These are phyloP conservation scores for Acanthacorydalis orientalis DNA, from an alignment of 2,888 invertebrate species.

Conservation along the genomic window DNA sequence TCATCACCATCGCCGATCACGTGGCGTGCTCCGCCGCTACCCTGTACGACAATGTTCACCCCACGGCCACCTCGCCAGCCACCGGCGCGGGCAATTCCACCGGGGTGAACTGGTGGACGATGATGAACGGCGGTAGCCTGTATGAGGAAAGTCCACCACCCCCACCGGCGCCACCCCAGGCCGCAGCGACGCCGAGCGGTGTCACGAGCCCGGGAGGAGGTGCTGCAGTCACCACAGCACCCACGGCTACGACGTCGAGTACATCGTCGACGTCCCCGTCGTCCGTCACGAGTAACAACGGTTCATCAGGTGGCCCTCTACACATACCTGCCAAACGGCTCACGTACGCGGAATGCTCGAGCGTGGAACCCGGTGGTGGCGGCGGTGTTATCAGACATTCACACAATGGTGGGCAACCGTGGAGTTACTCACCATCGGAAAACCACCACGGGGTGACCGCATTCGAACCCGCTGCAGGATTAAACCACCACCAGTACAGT, in stretches of 20 bases:
- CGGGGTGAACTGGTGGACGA: conserved; percentile 73
- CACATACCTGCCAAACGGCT: conserved; percentile 80
- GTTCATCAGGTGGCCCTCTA: conserved; percentile 55
- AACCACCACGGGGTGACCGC: conserved; percentile 31
- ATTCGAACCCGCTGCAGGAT: conserved; percentile 40
- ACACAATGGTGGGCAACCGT: conserved; percentile 38
- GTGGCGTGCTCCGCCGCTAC: conserved; percentile 66
- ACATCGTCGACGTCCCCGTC: conserved; percentile 45
- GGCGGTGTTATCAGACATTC: conserved; percentile 67
- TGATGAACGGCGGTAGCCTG: conserved; percentile 70
- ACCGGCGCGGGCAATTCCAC: conserved; percentile 69
- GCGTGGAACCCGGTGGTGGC: conserved; percentile 36
- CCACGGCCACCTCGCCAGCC: conserved; percentile 55
- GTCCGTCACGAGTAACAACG: conserved; percentile 41
- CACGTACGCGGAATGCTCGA: conserved; percentile 31
- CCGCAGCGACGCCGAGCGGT: conserved; percentile 27
- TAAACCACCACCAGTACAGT: conserved; percentile 47
- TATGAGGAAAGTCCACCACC: conserved; percentile 47
- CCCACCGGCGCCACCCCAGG: conserved; percentile 16
- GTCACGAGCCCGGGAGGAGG: conserved; percentile 14
- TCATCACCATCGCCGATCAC: conserved; percentile 53
- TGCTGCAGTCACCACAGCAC: conserved; percentile 28
- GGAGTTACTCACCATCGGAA: conserved; percentile 55
- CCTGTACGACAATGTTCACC: conserved; percentile 70
- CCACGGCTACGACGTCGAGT: conserved; percentile 42